These are phyloP conservation scores for Pungitius pungitius DNA, from an alignment of 2,113 vertebrate species.

Conservation along the genomic window DNA sequence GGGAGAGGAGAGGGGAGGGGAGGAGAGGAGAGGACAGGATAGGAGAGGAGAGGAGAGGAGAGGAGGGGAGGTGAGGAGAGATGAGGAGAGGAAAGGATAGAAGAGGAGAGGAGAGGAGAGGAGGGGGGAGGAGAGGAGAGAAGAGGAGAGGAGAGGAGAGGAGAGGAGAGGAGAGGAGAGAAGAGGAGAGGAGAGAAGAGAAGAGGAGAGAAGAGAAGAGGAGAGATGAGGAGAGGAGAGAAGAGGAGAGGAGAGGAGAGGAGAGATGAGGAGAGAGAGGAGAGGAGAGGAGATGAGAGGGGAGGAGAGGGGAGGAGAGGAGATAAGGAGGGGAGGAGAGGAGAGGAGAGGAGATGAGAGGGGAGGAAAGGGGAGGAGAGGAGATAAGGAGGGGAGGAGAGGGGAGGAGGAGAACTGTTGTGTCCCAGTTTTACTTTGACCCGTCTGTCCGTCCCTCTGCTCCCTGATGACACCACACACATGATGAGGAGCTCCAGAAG, in stretches of 20 bases:
- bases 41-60: neutral
- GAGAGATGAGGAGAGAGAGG: neutral
- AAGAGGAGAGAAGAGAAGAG: neutral
- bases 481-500: slow-evolving; percentile 50
- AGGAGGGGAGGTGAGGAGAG: neutral
- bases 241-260: no score
- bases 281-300: slow-evolving; percentile 12
- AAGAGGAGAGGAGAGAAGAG: neutral
- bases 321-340: no score
- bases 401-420: neutral
- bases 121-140: neutral
- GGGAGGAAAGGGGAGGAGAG: neutral
- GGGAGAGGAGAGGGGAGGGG: neutral
- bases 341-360: slow-evolving; percentile 8
- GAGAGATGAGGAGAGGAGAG: no score
- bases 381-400: no score
- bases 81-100: no score
- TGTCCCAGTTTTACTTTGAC: slow-evolving; percentile 59
- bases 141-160: neutral
- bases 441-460: slow-evolving; percentile 20
- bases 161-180: neutral
- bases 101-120: neutral
- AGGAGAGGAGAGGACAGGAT: neutral
- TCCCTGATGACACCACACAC: slow-evolving; percentile 38
- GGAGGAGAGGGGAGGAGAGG: slow-evolving; percentile 3